Conservation (phyloP, 2,888 invertebrate genomes). For the Herminia tarsipennalis region DNA sequence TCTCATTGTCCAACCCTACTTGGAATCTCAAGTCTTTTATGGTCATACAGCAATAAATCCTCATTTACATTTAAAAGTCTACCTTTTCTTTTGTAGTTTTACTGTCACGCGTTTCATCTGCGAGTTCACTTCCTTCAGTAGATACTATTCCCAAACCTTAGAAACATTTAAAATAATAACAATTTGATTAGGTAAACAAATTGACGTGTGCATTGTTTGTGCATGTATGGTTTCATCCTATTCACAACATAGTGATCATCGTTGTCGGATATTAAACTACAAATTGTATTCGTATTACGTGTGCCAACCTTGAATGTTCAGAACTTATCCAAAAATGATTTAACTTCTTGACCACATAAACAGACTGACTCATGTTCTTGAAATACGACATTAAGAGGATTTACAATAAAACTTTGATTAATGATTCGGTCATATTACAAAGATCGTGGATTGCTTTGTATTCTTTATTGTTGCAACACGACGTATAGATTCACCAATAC, state of each 20-base stretch:
- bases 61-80: conserved; percentile 50
- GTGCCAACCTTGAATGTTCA: conserved; percentile 28
- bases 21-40: conserved; percentile 42
- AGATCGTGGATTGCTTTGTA: conserved; percentile 4
- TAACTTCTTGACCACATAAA: conserved; percentile 27
- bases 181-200: neutral
- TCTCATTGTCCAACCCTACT: conserved; percentile 41
- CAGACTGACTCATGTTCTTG: conserved; percentile 46
- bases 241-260: conserved; percentile 8
- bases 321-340: conserved; percentile 34
- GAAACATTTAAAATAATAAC: neutral
- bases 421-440: conserved; percentile 54
- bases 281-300: conserved; percentile 18
- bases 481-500: neutral
- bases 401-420: conserved; percentile 60
- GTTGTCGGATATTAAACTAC: conserved; percentile 18
- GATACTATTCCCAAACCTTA: neutral
- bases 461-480: conserved; percentile 1
- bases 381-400: conserved; percentile 53
- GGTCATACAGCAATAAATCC: conserved; percentile 42
- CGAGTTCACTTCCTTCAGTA: conserved; percentile 9
- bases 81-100: conserved; percentile 42
- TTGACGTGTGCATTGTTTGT: too few relatives aligned
- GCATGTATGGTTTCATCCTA: too few relatives aligned
- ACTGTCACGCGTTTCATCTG: conserved; percentile 40